Percentiles rank a stretch among this genome's conserved stretches.
phyloP scores from a whole-genome alignment of 2,797 vertebrate genomes.

The Karalla daura region DNA sequence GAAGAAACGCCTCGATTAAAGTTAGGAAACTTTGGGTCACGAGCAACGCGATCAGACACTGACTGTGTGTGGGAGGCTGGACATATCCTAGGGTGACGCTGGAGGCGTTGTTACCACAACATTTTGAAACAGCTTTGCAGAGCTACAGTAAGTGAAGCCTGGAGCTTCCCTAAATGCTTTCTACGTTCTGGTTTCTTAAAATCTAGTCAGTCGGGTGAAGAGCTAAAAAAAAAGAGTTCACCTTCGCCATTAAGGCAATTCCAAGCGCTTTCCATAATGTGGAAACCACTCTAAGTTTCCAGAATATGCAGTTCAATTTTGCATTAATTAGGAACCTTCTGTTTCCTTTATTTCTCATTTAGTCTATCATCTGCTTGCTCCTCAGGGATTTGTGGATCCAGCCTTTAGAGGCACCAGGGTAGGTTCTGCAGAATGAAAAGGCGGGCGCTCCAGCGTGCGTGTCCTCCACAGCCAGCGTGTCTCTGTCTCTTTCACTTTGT shows the following conservation, averaged over 20 bases:
- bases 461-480: slow-evolving; percentile 43
- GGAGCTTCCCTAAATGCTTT: too few species aligned
- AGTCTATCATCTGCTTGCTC: slow-evolving; percentile 43
- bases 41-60: neutral
- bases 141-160: too few species aligned
- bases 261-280: neutral
- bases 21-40: neutral
- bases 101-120: neutral
- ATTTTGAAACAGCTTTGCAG: neutral
- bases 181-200: too few species aligned
- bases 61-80: neutral
- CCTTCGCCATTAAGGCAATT: neutral
- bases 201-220: too few species aligned
- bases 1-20: neutral
- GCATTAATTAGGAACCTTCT: slow-evolving; percentile 4
- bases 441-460: slow-evolving; percentile 37
- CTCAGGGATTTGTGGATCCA: slow-evolving; percentile 27
- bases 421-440: slow-evolving; percentile 27
- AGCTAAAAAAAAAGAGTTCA: neutral
- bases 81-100: neutral
- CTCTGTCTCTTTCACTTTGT: slow-evolving; percentile 49
- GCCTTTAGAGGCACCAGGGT: slow-evolving; percentile 49
- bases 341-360: slow-evolving; percentile 9
- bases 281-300: neutral
- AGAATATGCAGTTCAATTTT: slow-evolving; percentile 17